Percentiles rank a stretch among this genome's conserved stretches.
phyloP scores from a whole-genome alignment of 2,113 vertebrate genomes.

The Rafetus swinhoei region DNA sequence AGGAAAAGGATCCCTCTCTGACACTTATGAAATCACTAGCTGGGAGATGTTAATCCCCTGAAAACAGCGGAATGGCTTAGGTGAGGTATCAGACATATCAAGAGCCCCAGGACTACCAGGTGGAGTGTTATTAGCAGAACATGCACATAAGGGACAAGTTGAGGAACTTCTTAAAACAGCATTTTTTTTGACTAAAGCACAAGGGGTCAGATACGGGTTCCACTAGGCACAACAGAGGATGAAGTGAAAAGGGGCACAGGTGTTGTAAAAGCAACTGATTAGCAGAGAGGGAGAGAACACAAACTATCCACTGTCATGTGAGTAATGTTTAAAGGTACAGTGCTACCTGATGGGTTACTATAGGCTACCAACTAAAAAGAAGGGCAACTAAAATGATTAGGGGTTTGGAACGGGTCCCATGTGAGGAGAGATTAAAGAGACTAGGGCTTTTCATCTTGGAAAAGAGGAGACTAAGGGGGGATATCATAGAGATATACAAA shows the following conservation, averaged over 20 bases:
- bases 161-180: neutral
- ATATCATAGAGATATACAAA: too few species aligned
- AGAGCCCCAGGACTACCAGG: neutral
- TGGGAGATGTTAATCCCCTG: neutral
- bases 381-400: too few species aligned
- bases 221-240: neutral
- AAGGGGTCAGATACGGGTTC: neutral
- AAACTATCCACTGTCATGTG: neutral
- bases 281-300: neutral
- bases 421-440: too few species aligned
- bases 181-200: neutral
- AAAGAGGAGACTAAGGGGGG: too few species aligned
- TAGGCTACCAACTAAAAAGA: neutral
- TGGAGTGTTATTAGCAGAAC: neutral
- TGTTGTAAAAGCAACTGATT: neutral
- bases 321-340: neutral
- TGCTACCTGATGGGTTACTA: neutral
- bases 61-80: neutral
- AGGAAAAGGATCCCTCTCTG: neutral
- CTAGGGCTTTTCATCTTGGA: too few species aligned
- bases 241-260: neutral
- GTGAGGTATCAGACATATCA: neutral
- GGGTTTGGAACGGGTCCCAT: too few species aligned
- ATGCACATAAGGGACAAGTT: neutral
- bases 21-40: neutral